Base-by-base conservation (phyloP, 2,113 vertebrate species). In the Coracopsis vasa region DNA sequence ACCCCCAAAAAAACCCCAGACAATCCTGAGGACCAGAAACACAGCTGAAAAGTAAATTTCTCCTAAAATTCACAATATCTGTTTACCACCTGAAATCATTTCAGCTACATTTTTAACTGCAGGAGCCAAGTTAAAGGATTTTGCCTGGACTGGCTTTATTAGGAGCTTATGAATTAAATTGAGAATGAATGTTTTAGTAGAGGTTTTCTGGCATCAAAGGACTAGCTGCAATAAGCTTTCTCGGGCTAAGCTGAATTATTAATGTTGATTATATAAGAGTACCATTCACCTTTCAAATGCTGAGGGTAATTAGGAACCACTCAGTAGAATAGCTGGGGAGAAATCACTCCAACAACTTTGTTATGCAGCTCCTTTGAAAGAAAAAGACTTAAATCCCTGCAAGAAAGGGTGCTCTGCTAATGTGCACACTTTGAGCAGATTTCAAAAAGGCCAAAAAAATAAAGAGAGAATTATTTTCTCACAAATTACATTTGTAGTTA, bases 191-290 rank as follows among this genome's bases (percentile, higher is more conserved):
- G 56, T 67, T 70, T 90, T 91, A 54, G 29, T 33, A 81, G 48
- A 92, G 61, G 56, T 48, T 93, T 86, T 50, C 16, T 62, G 79
- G 84, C 94, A 88, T 85, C 93, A 82, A 90, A 96, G 66, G 93
- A 56, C 66, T 79, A 90, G 60, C 86, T 90, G 73, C 50, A 69
- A 58, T 73, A 81, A 94, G 74, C 71, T 96, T 90, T 94, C 95
- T 83, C 79, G 53, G 84, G 78, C 88, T 66, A 81, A 75, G 27
- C 48, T 86, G 62, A 94, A 97, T 96, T 94, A 96, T 67, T 74
- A 72, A 96, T 50, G 64, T 90, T 91, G 85, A 92, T 97, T 96
- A 97, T 90, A 87, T 95, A 97, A 97, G 87, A 94, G 80, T 72
- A 94, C 66, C 50, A 74, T 92, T 97, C 95, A 96, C 96, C 86